phyloP scores from a whole-genome alignment of 2,797 vertebrate genomes.

The Anguilla marmorata region DNA sequence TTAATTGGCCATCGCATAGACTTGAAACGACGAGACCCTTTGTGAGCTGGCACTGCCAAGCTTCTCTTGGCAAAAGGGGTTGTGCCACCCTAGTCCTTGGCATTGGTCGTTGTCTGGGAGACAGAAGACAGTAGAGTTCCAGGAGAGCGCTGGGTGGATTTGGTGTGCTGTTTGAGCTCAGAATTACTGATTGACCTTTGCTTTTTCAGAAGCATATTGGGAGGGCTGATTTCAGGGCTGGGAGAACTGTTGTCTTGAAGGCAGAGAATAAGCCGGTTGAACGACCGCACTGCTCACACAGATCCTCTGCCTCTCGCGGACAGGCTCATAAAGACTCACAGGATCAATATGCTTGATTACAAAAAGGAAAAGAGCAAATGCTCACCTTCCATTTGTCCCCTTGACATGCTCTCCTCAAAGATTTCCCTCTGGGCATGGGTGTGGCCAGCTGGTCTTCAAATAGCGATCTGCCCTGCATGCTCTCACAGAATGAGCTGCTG shows the following conservation, averaged over 20 bases:
- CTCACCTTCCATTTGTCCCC: slow-evolving; percentile 61
- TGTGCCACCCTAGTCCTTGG: slow-evolving; percentile 46
- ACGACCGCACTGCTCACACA: slow-evolving; percentile 70
- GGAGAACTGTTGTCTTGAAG: slow-evolving; percentile 70
- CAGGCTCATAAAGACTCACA: slow-evolving; percentile 56
- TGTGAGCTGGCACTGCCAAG: slow-evolving; percentile 31
- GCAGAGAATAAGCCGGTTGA: slow-evolving; percentile 65
- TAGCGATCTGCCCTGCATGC: neutral
- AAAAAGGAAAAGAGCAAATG: slow-evolving; percentile 54
- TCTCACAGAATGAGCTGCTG: neutral
- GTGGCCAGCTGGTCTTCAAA: neutral
- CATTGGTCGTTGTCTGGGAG: slow-evolving; percentile 8
- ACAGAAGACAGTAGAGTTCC: neutral
- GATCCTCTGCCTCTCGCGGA: slow-evolving; percentile 54
- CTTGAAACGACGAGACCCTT: slow-evolving; percentile 66
- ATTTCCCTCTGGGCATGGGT: slow-evolving; percentile 46
- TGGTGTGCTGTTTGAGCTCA: slow-evolving; percentile 53
- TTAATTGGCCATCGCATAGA: slow-evolving; percentile 70
- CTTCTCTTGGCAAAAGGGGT: slow-evolving; percentile 41
- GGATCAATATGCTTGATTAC: slow-evolving; percentile 76
- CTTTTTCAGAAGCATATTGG: slow-evolving; percentile 72
- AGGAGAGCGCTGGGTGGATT: slow-evolving; percentile 32
- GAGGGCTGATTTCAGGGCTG: slow-evolving; percentile 69
- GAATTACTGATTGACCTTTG: slow-evolving; percentile 67
- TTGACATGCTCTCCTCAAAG: slow-evolving; percentile 43